Evolutionary conservation across 2,113 vertebrate genomes (phyloP), one percentile per base, ranked within the genome.

Genomic region (Rostratula benghalensis): DNA sequence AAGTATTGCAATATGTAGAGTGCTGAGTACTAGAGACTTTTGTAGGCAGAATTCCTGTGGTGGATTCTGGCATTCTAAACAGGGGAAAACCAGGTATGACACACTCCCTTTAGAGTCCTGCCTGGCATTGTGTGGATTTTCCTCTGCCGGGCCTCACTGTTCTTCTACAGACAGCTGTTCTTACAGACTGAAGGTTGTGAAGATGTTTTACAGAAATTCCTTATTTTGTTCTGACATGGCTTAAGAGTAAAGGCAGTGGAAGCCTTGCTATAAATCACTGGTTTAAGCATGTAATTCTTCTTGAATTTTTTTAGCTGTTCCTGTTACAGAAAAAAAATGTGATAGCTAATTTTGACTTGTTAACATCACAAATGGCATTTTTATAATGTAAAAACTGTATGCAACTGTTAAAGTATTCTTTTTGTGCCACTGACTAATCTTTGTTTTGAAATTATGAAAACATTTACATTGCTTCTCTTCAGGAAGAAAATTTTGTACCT

Each of bases 11-110:
- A 1, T 56, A 10, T 22, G 69, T 46, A 77, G 57, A 8, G 31
- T 64, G 35, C 53, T 80, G 63, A 90, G 37, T 24, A 50, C 6
- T 11, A 50, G 69, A 78, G 35, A 19, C 17, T 35, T 28, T 25
- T 71, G 57, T 48, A 59, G 56, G 28, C 77, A 84, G 76, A 94
- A 95, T 87, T 96, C 73, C 83, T 93, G 69, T 82, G 65, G 73
- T 89, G 61, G 57, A 24, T 71, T 45, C 69, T 96, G 77, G 53
- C 77, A 60, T 78, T 87, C 48, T 33, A 48, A 94, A 35, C 0
- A 8, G 43, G 59, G 91, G 54, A 84, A 91, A 84, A 35, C 20
- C 77, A 92, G 48, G 77, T 93, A 91, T 57, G 77, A 81, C 35
- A 68, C 4, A 13, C 19, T 84, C 35, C 24, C 73, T 53, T 48